Percentiles rank a stretch among this genome's conserved stretches.
These are phyloP conservation scores for Lepidostoma basale DNA, from an alignment of 1,140 invertebrate species.

Conservation along the genomic window DNA sequence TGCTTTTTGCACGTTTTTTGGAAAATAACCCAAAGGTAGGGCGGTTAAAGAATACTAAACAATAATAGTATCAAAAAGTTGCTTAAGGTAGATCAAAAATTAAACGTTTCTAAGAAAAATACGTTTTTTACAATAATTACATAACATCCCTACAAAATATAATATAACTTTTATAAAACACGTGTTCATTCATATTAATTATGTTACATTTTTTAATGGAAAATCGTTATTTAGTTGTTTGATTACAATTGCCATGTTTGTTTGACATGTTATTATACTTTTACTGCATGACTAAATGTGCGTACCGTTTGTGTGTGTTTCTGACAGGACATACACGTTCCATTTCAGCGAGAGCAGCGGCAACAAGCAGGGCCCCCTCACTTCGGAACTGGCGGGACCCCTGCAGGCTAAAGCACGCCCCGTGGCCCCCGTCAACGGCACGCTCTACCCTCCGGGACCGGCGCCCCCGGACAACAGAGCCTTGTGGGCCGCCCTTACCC, in stretches of 20 bases:
- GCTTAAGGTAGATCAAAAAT: no score
- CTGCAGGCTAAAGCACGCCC: constrained; percentile 48
- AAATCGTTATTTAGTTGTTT: no score
- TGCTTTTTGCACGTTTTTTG: no score
- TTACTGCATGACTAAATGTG: constrained; percentile 46
- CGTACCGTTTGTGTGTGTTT: constrained; percentile 43
- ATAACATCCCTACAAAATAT: background rate
- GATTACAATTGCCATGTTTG: background rate
- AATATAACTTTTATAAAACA: no score
- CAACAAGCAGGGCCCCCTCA: constrained; percentile 42
- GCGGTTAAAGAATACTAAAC: no score
- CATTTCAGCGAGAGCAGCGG: constrained; percentile 44
- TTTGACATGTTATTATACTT: constrained; percentile 16
- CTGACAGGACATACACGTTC: constrained; percentile 45
- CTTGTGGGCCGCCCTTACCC: constrained; percentile 83
- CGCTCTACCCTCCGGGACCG: constrained; percentile 61
- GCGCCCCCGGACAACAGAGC: constrained; percentile 59
- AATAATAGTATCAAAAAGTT: no score
- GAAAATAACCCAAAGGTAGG: no score
- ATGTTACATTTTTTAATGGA: no score
- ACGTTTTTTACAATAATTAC: no score
- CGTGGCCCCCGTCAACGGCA: constrained; percentile 53
- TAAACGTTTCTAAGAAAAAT: no score
- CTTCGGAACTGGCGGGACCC: constrained; percentile 50
- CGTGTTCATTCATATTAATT: no score